A percentile compares a stretch with the other conserved stretches of the same genome.
These are phyloP conservation scores for Aphrophora alni DNA, from an alignment of 2,888 invertebrate genomes.

Conservation along the genomic window DNA sequence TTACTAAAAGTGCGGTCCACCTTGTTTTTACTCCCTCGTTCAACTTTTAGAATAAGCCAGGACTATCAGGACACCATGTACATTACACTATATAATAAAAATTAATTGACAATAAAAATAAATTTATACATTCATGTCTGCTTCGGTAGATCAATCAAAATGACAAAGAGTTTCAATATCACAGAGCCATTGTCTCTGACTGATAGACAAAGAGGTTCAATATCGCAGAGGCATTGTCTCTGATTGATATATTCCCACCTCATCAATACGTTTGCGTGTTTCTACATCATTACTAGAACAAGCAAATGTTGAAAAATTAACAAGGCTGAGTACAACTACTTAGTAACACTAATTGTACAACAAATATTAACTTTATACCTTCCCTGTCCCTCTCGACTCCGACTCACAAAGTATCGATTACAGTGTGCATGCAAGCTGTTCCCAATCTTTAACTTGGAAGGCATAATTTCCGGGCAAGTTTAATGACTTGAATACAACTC, in stretches of 20 bases:
- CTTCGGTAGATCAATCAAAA: too few species aligned
- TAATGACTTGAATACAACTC: background rate
- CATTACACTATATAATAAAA: too few species aligned
- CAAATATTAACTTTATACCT: background rate
- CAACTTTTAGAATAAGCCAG: too few species aligned
- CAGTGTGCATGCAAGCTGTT: background rate
- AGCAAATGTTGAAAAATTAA: slow-evolving; percentile 6
- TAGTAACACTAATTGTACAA: background rate
- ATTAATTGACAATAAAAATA: too few species aligned
- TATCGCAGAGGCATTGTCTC: background rate
- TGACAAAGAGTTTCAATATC: background rate
- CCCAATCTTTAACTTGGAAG: background rate
- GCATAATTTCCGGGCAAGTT: background rate
- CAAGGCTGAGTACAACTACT: background rate
- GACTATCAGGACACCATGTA: too few species aligned
- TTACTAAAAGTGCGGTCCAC: too few species aligned
- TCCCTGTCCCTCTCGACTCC: too few species aligned
- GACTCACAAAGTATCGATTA: background rate
- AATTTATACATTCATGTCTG: too few species aligned
- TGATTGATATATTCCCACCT: slow-evolving; percentile 4
- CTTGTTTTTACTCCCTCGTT: too few species aligned
- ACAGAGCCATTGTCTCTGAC: too few species aligned
- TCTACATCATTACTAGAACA: background rate
- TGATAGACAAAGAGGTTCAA: background rate
- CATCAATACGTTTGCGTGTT: background rate